A percentile compares a stretch with the other conserved stretches of the same genome.
phyloP scores from a whole-genome alignment of 2,113 vertebrate genomes.

The Halichoerus grypus region DNA sequence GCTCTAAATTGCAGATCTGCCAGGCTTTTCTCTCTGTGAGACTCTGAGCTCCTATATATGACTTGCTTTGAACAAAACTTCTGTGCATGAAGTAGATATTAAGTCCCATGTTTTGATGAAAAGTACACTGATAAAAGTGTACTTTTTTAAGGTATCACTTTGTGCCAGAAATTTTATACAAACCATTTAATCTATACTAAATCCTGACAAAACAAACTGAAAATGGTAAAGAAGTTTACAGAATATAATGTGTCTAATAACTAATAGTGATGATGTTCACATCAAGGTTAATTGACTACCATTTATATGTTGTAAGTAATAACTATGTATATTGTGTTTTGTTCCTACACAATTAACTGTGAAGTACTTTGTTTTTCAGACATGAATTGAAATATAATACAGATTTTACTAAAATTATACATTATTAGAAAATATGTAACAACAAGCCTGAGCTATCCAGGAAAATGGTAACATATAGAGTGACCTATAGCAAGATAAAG shows the following conservation, averaged over 20 bases:
- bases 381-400: background rate
- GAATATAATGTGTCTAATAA: background rate
- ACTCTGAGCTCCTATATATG: constrained; percentile 23
- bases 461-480: background rate
- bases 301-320: background rate
- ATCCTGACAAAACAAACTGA: background rate
- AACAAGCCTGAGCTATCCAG: background rate
- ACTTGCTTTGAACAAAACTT: constrained; percentile 57
- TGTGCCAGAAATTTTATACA: background rate
- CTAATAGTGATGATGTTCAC: background rate
- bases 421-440: background rate
- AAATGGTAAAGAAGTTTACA: background rate
- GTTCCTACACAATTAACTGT: background rate
- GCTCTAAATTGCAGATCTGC: constrained; percentile 15
- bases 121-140: background rate
- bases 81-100: constrained; percentile 9
- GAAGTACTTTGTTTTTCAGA: background rate
- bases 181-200: background rate
- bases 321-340: background rate
- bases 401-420: background rate
- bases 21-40: constrained; percentile 26
- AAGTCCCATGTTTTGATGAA: constrained; percentile 15
- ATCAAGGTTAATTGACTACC: background rate
- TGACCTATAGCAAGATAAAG: background rate
- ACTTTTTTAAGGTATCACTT: constrained; percentile 1